Evolutionary conservation across 2,797 vertebrate genomes (phyloP).

Genomic region (Nasua narica): DNA sequence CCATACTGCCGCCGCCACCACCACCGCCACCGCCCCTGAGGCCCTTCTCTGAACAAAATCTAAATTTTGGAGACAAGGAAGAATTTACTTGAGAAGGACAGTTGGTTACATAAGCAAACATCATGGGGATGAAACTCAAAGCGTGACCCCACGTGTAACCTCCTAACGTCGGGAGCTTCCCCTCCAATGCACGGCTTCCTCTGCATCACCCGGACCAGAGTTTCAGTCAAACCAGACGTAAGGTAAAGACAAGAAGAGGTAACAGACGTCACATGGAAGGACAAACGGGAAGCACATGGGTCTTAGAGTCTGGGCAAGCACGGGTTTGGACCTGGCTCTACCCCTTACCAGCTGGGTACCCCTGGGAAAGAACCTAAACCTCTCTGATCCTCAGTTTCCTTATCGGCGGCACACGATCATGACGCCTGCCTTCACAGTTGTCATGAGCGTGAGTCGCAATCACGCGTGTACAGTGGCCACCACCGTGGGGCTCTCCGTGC

Average conservation of each 20-base stretch:
- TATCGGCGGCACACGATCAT: background rate
- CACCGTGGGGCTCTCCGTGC: background rate
- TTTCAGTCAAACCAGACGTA: background rate
- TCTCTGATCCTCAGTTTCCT: background rate
- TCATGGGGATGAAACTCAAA: background rate
- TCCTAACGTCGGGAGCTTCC: background rate
- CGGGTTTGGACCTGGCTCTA: background rate
- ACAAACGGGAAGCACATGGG: background rate
- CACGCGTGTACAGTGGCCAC: fast-evolving
- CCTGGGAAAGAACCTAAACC: background rate
- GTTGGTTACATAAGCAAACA: background rate
- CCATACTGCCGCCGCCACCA: no score
- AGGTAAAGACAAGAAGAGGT: background rate
- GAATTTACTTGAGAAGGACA: background rate
- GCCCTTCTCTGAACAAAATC: background rate
- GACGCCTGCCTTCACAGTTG: background rate
- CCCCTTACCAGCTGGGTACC: background rate
- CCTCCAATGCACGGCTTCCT: background rate
- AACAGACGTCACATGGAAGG: background rate
- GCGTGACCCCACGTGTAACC: background rate
- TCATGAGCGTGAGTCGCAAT: background rate
- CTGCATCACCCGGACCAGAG: background rate
- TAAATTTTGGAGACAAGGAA: background rate
- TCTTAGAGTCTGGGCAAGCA: background rate
- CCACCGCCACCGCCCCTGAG: background rate